Evolutionary conservation across 2,888 invertebrate species (phyloP).

Genomic region (Noctua pronuba): DNA sequence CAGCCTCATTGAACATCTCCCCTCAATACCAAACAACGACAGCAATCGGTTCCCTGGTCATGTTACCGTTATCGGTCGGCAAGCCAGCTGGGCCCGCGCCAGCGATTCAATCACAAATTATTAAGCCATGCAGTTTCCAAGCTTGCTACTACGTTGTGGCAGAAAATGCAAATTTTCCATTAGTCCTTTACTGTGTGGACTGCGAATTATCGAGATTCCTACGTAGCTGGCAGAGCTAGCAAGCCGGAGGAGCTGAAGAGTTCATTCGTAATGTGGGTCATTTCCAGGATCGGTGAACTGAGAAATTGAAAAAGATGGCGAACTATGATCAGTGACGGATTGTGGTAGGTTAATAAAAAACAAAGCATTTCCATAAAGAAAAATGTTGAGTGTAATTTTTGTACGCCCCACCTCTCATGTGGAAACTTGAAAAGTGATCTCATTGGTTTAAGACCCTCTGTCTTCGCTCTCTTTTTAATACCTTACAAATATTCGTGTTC

Average conservation of each 20-base stretch:
- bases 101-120: conserved; percentile 66
- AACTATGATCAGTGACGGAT: no score
- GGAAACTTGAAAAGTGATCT: no score
- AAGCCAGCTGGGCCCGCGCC: conserved; percentile 61
- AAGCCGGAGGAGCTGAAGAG: not conserved
- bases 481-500: not conserved
- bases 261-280: no score
- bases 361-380: no score
- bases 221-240: not conserved
- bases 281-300: no score
- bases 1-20: not conserved
- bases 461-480: not conserved
- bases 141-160: conserved; percentile 12
- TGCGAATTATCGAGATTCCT: not conserved
- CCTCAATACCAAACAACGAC: conserved; percentile 24
- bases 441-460: no score
- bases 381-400: no score
- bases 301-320: no score
- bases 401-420: no score
- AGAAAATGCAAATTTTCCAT: conserved; percentile 54
- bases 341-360: no score
- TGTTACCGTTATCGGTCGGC: conserved; percentile 26
- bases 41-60: conserved; percentile 32
- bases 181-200: conserved; percentile 6
- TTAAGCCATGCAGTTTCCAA: conserved; percentile 42